A percentile compares a stretch with the other conserved stretches of the same genome.
Evolutionary conservation across 2,888 invertebrate species (phyloP).

Genomic region (Chloroclysta siterata): DNA sequence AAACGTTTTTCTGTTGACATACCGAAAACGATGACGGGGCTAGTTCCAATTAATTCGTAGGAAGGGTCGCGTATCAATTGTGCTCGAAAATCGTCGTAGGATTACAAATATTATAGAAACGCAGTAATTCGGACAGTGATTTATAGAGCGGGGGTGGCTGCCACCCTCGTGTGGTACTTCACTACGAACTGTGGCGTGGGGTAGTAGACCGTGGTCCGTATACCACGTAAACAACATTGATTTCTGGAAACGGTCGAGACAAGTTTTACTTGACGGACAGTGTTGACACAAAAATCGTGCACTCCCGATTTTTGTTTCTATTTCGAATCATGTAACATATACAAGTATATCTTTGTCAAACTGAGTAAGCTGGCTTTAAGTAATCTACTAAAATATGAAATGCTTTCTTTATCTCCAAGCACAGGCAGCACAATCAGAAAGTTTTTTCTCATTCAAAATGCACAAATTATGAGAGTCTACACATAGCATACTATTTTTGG

Average conservation of each 20-base stretch:
- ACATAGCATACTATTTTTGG: neutral
- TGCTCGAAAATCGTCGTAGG: constrained; percentile 66
- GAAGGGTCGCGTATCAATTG: constrained; percentile 64
- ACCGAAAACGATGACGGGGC: constrained; percentile 60
- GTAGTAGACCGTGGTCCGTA: constrained; percentile 52
- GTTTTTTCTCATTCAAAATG: neutral
- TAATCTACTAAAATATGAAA: neutral
- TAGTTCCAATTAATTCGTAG: constrained; percentile 69
- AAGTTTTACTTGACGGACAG: constrained; percentile 59
- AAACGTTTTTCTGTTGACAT: constrained; percentile 43
- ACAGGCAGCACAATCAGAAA: neutral
- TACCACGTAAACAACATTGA: constrained; percentile 76
- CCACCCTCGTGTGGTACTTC: constrained; percentile 63
- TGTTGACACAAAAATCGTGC: constrained; percentile 37
- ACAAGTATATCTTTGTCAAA: constrained; percentile 1
- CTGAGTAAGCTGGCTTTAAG: neutral
- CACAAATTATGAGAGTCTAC: neutral
- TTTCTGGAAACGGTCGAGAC: constrained; percentile 74
- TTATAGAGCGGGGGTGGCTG: constrained; percentile 80
- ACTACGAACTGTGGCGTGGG: constrained; percentile 27
- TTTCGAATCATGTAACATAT: constrained; percentile 5
- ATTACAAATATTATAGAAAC: constrained; percentile 80
- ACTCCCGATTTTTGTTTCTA: constrained; percentile 26
- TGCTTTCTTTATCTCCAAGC: too few relatives aligned
- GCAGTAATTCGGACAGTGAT: constrained; percentile 83